Base-by-base conservation (phyloP, 2,113 vertebrate species). In the Hymenochirus boettgeri region DNA sequence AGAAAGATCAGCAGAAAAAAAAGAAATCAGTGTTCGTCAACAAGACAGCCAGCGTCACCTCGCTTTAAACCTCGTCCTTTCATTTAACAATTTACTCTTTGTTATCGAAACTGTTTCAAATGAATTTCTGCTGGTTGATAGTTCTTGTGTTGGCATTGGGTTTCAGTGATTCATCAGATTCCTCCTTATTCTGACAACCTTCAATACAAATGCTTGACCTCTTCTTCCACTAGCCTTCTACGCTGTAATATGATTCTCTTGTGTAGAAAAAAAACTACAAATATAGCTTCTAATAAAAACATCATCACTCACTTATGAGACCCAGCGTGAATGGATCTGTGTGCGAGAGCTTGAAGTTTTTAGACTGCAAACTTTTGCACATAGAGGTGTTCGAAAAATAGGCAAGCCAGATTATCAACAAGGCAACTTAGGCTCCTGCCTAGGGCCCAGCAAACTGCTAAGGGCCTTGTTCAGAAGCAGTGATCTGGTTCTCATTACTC, bases 1-100 rank as follows among this genome's bases (percentile, higher is more conserved):
- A n/a, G 15, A 42, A 42, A 42, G 39, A 42, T 42, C 39, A 42
- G 39, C n/a, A n/a, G n/a, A 42, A 42, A 42, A n/a, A n/a, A n/a
- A 42, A n/a, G n/a, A n/a, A n/a, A n/a, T 42, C 39, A 42, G 39
- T 42, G 39, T 42, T 42, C 39, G 5, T 42, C 15, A 42, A n/a
- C 39, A 13, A 42, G 13, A 42, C n/a, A n/a, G 11, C 39, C 15
- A n/a, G 39, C 17, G 6, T 42, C 39, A 15, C 3, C 39, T 42
- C 17, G 17, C 39, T 42, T 42, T 42, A 42, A 42, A 42, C 15
- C 39, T 42, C n/a, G 39, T 15, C 39, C 39, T 18, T 42, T 15
- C 39, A 42, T 42, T 42, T 42, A 42, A 15, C 39, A 42, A 42
- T n/a, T 42, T 15, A 42, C 13, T 42, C 13, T 42, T 42, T 35